phyloP scores from a whole-genome alignment of 2,797 vertebrate species.

The Alfaro cultratus region DNA sequence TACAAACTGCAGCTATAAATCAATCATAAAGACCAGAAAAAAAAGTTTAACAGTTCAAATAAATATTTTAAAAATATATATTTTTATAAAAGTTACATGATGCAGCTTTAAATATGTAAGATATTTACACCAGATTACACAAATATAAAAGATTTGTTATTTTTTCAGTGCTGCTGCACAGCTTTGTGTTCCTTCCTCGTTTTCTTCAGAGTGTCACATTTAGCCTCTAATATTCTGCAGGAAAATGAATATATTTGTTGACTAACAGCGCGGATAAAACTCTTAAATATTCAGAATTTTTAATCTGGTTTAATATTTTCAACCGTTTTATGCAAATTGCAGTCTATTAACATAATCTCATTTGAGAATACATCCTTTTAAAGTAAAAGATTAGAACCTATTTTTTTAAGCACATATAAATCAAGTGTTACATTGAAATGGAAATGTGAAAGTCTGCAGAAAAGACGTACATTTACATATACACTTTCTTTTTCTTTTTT shows the following conservation, averaged over 20 bases:
- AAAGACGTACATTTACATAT: slow-evolving; percentile 73
- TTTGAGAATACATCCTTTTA: slow-evolving; percentile 85
- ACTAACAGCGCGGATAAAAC: slow-evolving; percentile 83
- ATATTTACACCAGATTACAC: neutral
- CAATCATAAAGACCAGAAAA: too few relatives aligned
- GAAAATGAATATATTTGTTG: slow-evolving; percentile 84
- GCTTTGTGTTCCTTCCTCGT: slow-evolving; percentile 33
- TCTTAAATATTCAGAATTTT: slow-evolving; percentile 86
- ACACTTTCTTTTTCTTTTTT: slow-evolving; percentile 46
- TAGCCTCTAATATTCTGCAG: slow-evolving; percentile 72
- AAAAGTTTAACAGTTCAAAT: too few relatives aligned
- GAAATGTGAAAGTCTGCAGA: slow-evolving; percentile 80
- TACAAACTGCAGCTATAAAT: too few relatives aligned
- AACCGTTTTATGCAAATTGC: slow-evolving; percentile 86
- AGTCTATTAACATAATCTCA: slow-evolving; percentile 87
- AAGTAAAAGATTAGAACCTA: slow-evolving; percentile 84
- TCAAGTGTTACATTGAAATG: slow-evolving; percentile 83
- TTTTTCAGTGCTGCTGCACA: slow-evolving; percentile 16
- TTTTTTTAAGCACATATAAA: slow-evolving; percentile 82
- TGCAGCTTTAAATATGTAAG: too few relatives aligned
- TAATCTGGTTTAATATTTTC: slow-evolving; percentile 88
- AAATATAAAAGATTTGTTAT: slow-evolving; percentile 4
- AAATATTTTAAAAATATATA: too few relatives aligned
- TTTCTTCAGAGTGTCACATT: slow-evolving; percentile 69
- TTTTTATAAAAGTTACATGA: too few relatives aligned